A percentile compares a stretch with the other conserved stretches of the same genome.
Evolutionary conservation across 2,113 vertebrate genomes (phyloP).

Genomic region (Opisthocomus hoazin): DNA sequence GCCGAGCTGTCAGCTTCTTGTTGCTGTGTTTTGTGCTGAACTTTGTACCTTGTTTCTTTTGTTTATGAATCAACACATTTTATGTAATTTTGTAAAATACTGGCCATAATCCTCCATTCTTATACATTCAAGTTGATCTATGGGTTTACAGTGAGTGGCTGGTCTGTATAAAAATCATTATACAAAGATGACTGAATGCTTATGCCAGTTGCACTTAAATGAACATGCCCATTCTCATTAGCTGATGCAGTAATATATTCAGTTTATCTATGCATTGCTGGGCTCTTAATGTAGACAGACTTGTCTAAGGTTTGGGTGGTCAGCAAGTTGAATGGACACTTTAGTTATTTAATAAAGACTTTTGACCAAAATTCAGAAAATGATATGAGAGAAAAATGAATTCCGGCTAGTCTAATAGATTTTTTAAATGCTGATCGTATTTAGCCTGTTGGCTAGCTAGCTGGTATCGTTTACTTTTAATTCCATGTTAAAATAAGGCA

Average conservation of each 20-base stretch:
- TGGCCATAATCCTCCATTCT: slow-evolving; percentile 62
- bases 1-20: slow-evolving; percentile 74
- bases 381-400: slow-evolving; percentile 73
- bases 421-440: slow-evolving; percentile 78
- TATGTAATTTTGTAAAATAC: slow-evolving; percentile 64
- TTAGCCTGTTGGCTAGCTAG: slow-evolving; percentile 83
- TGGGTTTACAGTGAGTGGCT: slow-evolving; percentile 74
- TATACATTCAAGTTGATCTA: slow-evolving; percentile 54
- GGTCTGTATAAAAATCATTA: slow-evolving; percentile 63
- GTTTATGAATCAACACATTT: slow-evolving; percentile 55
- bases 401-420: slow-evolving; percentile 69
- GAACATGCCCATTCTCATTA: slow-evolving; percentile 77
- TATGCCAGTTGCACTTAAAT: slow-evolving; percentile 79
- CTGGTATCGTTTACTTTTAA: slow-evolving; percentile 83
- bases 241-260: slow-evolving; percentile 88
- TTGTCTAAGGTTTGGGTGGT: slow-evolving; percentile 81
- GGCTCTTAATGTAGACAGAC: slow-evolving; percentile 79
- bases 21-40: slow-evolving; percentile 76
- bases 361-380: slow-evolving; percentile 81
- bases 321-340: slow-evolving; percentile 80
- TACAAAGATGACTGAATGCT: slow-evolving; percentile 77
- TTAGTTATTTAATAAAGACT: slow-evolving; percentile 79
- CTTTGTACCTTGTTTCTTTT: slow-evolving; percentile 60
- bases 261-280: slow-evolving; percentile 94
- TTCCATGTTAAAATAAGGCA: slow-evolving; percentile 92